A percentile compares a stretch with the other conserved stretches of the same genome.
Evolutionary conservation across 2,888 invertebrate genomes (phyloP).

Genomic region (Spisula subtruncata): DNA sequence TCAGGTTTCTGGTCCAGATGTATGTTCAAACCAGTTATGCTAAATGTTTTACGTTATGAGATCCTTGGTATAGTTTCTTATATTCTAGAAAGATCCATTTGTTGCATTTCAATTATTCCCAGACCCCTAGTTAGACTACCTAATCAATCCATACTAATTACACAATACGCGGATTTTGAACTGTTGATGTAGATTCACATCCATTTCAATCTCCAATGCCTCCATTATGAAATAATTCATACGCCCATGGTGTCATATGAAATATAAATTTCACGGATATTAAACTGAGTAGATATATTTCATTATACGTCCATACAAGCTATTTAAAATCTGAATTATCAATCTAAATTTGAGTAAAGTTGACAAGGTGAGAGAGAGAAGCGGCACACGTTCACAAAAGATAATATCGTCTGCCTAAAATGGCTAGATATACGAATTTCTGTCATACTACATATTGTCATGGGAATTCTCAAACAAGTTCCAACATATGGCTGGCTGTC

Average conservation of each 20-base stretch:
- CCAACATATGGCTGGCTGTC: constrained; percentile 9
- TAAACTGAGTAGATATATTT: not conserved
- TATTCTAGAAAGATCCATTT: no score
- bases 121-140: no score
- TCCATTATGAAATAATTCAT: no score
- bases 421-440: not conserved
- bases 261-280: not conserved
- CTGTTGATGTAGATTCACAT: no score
- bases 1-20: no score
- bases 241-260: not conserved
- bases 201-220: no score
- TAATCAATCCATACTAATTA: no score
- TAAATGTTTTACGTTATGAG: no score
- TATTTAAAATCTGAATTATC: not conserved
- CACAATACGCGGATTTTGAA: no score
- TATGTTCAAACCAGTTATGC: no score
- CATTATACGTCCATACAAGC: not conserved
- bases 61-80: no score
- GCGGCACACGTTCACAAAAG: not conserved
- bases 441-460: constrained; percentile 13
- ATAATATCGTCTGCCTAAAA: constrained; percentile 10
- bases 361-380: constrained; percentile 4
- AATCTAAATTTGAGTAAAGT: constrained; percentile 24
- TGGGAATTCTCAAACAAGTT: not conserved
- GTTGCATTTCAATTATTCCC: no score